Evolutionary conservation across 2,113 vertebrate genomes (phyloP).

Genomic region (Aspiorhynchus laticeps): DNA sequence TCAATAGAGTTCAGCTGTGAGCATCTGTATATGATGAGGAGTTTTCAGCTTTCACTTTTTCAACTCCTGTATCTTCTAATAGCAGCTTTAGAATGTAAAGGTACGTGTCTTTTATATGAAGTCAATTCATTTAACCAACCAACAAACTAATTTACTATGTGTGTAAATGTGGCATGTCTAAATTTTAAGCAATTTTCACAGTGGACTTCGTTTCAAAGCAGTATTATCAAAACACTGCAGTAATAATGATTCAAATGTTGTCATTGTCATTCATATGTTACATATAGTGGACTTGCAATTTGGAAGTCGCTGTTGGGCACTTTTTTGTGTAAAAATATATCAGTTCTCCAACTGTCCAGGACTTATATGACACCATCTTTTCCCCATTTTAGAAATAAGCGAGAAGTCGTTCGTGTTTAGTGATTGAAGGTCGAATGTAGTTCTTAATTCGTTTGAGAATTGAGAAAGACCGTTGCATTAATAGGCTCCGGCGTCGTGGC

Average conservation of each 20-base stretch:
- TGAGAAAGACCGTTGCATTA: no score
- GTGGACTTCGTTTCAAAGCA: not conserved
- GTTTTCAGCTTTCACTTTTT: not conserved
- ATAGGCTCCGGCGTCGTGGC: no score
- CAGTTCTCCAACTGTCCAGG: no score
- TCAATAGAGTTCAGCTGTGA: not conserved
- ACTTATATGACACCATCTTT: no score
- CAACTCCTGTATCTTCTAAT: not conserved
- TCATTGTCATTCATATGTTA: not conserved
- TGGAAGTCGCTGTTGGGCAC: not conserved
- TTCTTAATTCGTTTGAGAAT: no score
- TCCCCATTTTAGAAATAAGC: no score
- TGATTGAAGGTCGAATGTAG: no score
- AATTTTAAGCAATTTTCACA: not conserved
- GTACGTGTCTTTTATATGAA: not conserved
- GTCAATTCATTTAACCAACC: not conserved
- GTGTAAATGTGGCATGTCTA: not conserved
- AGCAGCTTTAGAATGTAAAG: not conserved
- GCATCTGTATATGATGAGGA: not conserved
- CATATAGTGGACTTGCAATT: not conserved
- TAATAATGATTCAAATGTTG: not conserved
- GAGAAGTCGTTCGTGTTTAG: no score
- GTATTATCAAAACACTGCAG: not conserved
- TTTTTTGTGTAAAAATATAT: not conserved
- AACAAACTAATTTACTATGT: not conserved